Conservation (phyloP, 92 coral and sea anemone species). For the Zoanthus solanderi region DNA sequence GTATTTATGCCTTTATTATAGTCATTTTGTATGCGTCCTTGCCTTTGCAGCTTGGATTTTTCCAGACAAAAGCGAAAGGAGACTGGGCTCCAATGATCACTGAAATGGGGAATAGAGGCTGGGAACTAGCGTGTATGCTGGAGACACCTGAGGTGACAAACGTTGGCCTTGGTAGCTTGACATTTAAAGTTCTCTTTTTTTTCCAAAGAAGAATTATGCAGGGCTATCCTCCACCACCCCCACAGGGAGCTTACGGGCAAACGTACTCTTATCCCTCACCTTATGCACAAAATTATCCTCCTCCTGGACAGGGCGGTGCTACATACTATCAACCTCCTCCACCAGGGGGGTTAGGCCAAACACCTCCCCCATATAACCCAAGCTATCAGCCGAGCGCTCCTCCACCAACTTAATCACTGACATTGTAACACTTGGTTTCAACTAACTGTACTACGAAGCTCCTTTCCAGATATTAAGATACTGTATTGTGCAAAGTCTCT, state of each 20-base stretch:
- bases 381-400: slow-evolving; percentile 83
- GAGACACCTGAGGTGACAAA: slow-evolving; percentile 94
- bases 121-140: slow-evolving; percentile 98
- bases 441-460: too few relatives aligned
- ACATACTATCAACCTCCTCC: slow-evolving; percentile 51
- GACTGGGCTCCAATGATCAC: slow-evolving; percentile 98
- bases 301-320: slow-evolving; percentile 63
- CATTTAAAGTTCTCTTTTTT: slow-evolving; percentile 92
- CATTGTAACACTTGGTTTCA: neutral
- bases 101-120: slow-evolving; percentile 97
- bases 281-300: slow-evolving; percentile 38
- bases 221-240: slow-evolving; percentile 64
- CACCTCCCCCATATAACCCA: slow-evolving; percentile 82
- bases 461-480: too few relatives aligned
- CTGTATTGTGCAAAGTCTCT: too few relatives aligned
- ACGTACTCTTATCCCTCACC: slow-evolving; percentile 28
- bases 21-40: neutral
- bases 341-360: slow-evolving; percentile 53
- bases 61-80: slow-evolving; percentile 96
- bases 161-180: slow-evolving; percentile 94
- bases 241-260: slow-evolving; percentile 65
- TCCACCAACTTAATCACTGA: slow-evolving; percentile 14
- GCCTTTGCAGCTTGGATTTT: slow-evolving; percentile 84
- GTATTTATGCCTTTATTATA: neutral
- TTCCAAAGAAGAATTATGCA: slow-evolving; percentile 88